These are phyloP conservation scores for Morpho helenor DNA, from an alignment of 2,888 invertebrate genomes.

Conservation along the genomic window DNA sequence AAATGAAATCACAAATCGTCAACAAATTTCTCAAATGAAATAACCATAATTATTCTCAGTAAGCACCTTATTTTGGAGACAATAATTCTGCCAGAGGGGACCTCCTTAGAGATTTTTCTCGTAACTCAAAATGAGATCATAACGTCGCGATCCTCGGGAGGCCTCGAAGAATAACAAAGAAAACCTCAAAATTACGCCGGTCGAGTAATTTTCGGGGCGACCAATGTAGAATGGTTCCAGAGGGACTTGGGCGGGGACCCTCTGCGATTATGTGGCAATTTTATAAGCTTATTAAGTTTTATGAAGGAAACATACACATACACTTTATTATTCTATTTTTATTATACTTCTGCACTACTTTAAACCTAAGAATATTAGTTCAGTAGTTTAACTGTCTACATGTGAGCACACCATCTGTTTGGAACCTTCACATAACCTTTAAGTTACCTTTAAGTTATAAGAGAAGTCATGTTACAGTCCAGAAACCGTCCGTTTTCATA, in stretches of 20 bases:
- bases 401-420: too few species aligned
- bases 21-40: slow-evolving; percentile 16
- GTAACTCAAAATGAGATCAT: slow-evolving; percentile 78
- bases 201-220: slow-evolving; percentile 75
- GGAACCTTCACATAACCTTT: too few species aligned
- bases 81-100: slow-evolving; percentile 63
- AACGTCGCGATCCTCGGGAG: slow-evolving; percentile 71
- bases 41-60: slow-evolving; percentile 36
- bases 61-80: slow-evolving; percentile 66
- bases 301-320: slow-evolving; percentile 42
- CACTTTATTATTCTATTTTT: too few species aligned
- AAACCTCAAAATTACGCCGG: slow-evolving; percentile 73
- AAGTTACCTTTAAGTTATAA: too few species aligned
- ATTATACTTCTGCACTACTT: too few species aligned
- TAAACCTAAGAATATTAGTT: too few species aligned
- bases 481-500: too few species aligned
- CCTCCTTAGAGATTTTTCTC: slow-evolving; percentile 72
- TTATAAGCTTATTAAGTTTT: slow-evolving; percentile 77
- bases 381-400: too few species aligned
- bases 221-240: slow-evolving; percentile 62
- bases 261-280: slow-evolving; percentile 70
- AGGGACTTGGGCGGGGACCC: slow-evolving; percentile 60
- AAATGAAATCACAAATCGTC: not conserved
- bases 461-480: too few species aligned
- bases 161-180: slow-evolving; percentile 74